Base-by-base conservation (phyloP, 2,888 invertebrate species). In the Polietes domitor region DNA sequence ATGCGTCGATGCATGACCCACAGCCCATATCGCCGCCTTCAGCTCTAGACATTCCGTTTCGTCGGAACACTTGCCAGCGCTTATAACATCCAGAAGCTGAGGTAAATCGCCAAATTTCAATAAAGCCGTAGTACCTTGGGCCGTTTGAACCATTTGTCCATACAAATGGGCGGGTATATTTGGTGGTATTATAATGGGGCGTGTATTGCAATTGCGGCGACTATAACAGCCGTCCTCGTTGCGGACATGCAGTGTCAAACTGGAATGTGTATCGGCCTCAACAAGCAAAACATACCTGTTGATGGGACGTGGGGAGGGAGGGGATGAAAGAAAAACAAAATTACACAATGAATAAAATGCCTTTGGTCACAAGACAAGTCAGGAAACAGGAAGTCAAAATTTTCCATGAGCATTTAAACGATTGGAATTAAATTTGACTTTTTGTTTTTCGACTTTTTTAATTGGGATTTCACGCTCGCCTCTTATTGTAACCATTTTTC, bases 1-100 rank as follows among this genome's bases (percentile, higher is more conserved):
- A 7, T 97, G 96, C 0, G 96, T 95, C 1, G 96, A 96, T 12
- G 97, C 94, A 91, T 98, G 97, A 17, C 97, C 97, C 71, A 96
- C 91, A 1, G 97, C 96, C 98, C 99, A 99, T 0, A 99, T 92
- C 0, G 98, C 96, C 6, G 97, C 95, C 92, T 99, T 99, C 55
- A 98, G 91, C 85, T 96, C 95, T 61, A 96, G 92, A 75, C 97
- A 95, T 87, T 96, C 95, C 82, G 94, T 94, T 73, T 96, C 95
- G 12, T 94, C 94, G 2, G 93, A 92, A 88, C 95, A 95, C 81
- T 94, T 93, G 68, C 94, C 94, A 53, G 91, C 88, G 43, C 87
- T 89, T 43, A 93, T 77, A 63, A 89, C 86, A 6, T 92, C 91
- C 17, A 92, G 80, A 9, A 91, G 85, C 70, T 89, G 88, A 0